These are phyloP conservation scores for Heterodera carotae DNA, from an alignment of 1,140 invertebrate species.

Conservation along the genomic window DNA sequence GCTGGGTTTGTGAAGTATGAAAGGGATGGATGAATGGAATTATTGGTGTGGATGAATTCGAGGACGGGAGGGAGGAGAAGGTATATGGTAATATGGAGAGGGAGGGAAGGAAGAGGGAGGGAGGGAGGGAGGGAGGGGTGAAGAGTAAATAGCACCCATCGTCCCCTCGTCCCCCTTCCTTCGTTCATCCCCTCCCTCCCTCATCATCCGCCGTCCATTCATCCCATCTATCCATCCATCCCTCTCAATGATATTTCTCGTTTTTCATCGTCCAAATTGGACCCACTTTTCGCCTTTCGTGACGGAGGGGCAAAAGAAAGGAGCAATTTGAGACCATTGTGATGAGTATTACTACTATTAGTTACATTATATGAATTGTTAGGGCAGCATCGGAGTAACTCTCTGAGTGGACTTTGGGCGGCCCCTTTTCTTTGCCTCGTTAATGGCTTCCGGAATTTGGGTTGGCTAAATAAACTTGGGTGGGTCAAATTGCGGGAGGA, in stretches of 20 bases:
- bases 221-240: neutral
- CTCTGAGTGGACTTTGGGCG: neutral
- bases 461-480: neutral
- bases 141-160: constrained; percentile 3
- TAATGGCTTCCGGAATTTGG: constrained; percentile 6
- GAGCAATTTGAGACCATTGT: constrained; percentile 1
- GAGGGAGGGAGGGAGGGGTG: neutral
- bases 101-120: neutral
- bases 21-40: neutral
- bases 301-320: neutral
- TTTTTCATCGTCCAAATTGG: constrained; percentile 5
- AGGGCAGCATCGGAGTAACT: neutral
- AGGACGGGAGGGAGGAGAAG: neutral
- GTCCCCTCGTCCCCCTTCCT: neutral
- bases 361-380: neutral
- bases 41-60: neutral
- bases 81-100: constrained; percentile 7
- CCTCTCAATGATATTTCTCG: neutral
- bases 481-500: constrained; percentile 6
- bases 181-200: neutral
- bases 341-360: neutral
- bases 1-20: neutral
- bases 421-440: neutral
- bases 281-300: constrained; percentile 10
- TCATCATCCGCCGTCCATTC: neutral